Evolutionary conservation across 2,888 invertebrate species (phyloP), one percentile per base, ranked within the genome.

Genomic region (Ormyrus pomaceus): DNA sequence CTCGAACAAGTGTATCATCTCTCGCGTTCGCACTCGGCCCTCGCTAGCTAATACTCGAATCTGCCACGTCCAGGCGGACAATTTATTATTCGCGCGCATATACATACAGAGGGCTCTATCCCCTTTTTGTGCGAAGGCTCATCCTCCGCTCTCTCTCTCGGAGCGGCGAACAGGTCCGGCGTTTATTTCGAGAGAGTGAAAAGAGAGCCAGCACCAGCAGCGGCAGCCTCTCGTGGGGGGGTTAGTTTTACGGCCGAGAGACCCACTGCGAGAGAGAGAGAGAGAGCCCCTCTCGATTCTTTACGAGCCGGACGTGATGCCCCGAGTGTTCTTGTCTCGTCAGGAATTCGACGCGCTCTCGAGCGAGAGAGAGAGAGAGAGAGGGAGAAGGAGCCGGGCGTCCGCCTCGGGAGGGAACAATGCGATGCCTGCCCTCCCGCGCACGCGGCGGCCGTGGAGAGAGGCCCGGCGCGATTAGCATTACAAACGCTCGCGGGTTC

Each of bases 221-320:
- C 2, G 11, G 5, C 50, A 0, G 4, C 50, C 50, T 48, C 59
- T 34, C 34, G 34, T 4, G 48, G 73, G 62, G 73, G 61, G 73
- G 68, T 51, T 65, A 71, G 59, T 68, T 79, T 79, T 79, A 79
- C 79, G 69, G 50, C 73, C 69, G 56, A 68, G 50, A 69, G 73
- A 73, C 79, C 79, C 19, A 69, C 68, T 74, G 79, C 48, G 7
- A 34, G 34, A 34, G 34, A 34, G 7, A 34, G 34, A 34, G 5
- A 34, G 34, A 34, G 34, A 11, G 10, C 48, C 7, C 46, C 46
- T 56, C 8, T 9, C 56, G 65, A 64, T 77, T n/a, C 53, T 79
- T 75, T 79, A 74, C 70, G 74, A 79, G 73, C 53, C 70, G 69
- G 64, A 74, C 64, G 74, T 70, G 79, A 72, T 56, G 13, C 34